Base-by-base conservation (phyloP, 2,113 vertebrate genomes). In the Merops nubicus region DNA sequence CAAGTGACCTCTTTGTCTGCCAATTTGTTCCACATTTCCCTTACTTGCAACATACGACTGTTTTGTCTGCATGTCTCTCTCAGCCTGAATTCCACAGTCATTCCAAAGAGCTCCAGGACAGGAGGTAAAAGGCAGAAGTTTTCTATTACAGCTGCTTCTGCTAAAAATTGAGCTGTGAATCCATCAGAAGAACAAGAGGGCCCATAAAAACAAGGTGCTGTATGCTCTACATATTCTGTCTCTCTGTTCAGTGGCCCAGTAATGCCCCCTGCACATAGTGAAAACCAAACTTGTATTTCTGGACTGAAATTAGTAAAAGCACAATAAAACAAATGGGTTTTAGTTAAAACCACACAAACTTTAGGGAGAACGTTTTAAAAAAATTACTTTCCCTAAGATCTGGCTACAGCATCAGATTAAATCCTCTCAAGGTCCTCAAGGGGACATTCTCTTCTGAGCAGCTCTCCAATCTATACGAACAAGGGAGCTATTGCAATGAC, bases 1-100 rank as follows among this genome's bases (percentile, higher is more conserved):
- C 1, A 5, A 67, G 31, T n/a, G 5, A 78, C 74, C n/a, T 78
- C 40, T 81, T 43, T 60, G n/a, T 34, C 33, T 68, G 10, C 42
- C 85, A 92, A 54, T 79, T 91, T 83, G 57, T 88, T 85, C 43
- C 34, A 65, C 33, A 42, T n/a, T 88, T 93, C 57, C 26, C 36
- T 84, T 70, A 67, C 29, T 80, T 63, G 42, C 18, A 88, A 57
- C 11, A 54, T 21, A n/a, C 1, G 2, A 72, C 21, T 63, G 34
- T 14, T 69, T 21, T 17, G 47, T 17, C 17, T 31, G 22, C 3
- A 2, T 0, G 0, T 56, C 28, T 40, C 28, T 40, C n/a, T 78
- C 40, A 64, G 40, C 14, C 40, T 69, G 43, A 89, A 79, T 89
- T 85, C 40, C 59, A 86, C 42, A 88, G 22, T 18, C 40, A 0